Base-by-base conservation (phyloP, 2,113 vertebrate species). In the Nanorana parkeri region DNA sequence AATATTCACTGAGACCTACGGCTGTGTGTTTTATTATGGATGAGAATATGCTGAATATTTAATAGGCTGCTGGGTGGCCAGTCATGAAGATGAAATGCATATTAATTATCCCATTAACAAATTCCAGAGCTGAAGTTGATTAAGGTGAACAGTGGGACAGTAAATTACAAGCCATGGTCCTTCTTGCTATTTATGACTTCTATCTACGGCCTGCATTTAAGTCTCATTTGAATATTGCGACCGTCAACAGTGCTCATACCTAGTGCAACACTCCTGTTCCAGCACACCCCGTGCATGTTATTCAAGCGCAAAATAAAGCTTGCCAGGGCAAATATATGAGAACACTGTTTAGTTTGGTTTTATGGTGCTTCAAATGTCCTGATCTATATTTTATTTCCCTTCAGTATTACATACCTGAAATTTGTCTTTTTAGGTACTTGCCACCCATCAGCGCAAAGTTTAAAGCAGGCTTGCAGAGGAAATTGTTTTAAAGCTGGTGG, bases 21-120 rank as follows among this genome's bases (percentile, higher is more conserved):
- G 17, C 60, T 64, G 5, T 47, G 21, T 64, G 47, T 77, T 77
- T 65, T 77, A 77, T 51, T 77, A 77, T 51, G 60, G 58, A 64
- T 64, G 21, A 64, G 74, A 60, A 29, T 29, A 7, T 51, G 58
- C 58, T 77, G 74, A 77, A 77, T 77, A 55, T 77, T 77, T 77
- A 77, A 78, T 78, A 47, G 24, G 41, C 63, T 28, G 47, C 24
- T 67, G 61, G 28, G 15, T 67, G 26, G 47, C 19, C 76, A 78
- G 24, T 67, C 63, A 64, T 78, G 76, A 32, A 67, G 67, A 78
- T 66, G 47, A 78, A 78, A 78, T 67, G 61, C 63, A 55, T 78
- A 78, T 78, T 78, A 78, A 78, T 78, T 66, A 78, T 78, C 21
- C 63, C 76, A 78, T 67, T 78, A 78, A 67, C 61, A 52, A 78